These are phyloP conservation scores for Ephydatia muelleri DNA, from an alignment of 37 sponge, comb jelly and placozoan species.

Conservation along the genomic window DNA sequence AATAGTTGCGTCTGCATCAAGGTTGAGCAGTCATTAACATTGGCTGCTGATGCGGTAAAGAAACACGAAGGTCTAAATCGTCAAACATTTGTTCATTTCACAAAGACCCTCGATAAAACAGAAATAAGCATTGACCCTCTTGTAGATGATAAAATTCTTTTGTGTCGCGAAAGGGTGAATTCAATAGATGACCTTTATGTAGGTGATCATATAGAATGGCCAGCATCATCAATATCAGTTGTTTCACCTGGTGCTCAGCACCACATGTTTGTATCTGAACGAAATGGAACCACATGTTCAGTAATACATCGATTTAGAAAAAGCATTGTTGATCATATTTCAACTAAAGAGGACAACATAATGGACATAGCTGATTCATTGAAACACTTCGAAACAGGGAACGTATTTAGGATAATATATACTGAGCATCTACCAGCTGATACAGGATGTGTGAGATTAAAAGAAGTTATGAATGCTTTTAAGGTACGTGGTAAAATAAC, in stretches of 20 bases:
- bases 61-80: neutral
- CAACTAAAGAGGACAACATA: neutral
- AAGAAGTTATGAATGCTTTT: neutral
- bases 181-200: neutral
- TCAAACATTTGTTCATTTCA: constrained; percentile 29
- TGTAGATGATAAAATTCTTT: constrained; percentile 19
- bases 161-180: constrained; percentile 23
- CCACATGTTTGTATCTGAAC: constrained; percentile 21
- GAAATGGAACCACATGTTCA: neutral
- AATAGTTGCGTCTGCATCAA: constrained; percentile 18
- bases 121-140: constrained; percentile 29
- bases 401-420: neutral
- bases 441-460: neutral
- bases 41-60: neutral
- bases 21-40: neutral
- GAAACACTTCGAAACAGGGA: neutral
- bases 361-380: neutral
- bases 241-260: neutral
- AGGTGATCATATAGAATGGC: constrained; percentile 36
- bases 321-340: neutral
- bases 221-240: neutral
- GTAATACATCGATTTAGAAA: neutral
- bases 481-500: neutral
- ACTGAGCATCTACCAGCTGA: neutral
- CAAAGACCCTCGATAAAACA: constrained; percentile 14